Evolutionary conservation across 2,888 invertebrate genomes (phyloP).

Genomic region (Machimus atricapillus): DNA sequence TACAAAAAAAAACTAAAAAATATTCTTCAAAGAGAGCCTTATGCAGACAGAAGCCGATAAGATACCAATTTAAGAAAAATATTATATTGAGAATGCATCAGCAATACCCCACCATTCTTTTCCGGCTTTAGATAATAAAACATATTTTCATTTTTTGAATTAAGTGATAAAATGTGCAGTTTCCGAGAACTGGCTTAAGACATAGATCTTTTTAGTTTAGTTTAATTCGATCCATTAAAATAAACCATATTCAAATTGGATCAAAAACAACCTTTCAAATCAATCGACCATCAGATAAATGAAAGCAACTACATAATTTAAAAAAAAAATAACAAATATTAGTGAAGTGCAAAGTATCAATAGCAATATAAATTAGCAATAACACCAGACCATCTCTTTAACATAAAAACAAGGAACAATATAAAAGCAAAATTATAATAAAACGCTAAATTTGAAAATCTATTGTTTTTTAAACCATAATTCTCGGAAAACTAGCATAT

Average conservation of each 20-base stretch:
- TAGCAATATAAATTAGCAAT: too few species aligned
- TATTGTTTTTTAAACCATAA: slow-evolving; percentile 43
- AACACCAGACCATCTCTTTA: too few species aligned
- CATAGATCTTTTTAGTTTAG: slow-evolving; percentile 16
- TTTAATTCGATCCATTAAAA: not conserved
- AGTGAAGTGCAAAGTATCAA: too few species aligned
- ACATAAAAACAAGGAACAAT: too few species aligned
- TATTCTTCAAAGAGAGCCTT: not conserved
- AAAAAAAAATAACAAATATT: too few species aligned
- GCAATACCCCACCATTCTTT: not conserved
- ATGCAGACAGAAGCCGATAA: not conserved
- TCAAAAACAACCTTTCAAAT: too few species aligned
- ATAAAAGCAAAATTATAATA: not conserved
- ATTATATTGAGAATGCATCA: not conserved
- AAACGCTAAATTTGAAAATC: not conserved
- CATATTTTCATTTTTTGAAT: not conserved
- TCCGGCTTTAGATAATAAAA: not conserved
- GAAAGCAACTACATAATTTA: too few species aligned
- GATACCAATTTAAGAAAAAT: not conserved
- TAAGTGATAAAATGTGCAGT: slow-evolving; percentile 46
- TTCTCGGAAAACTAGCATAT: slow-evolving; percentile 48
- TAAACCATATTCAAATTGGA: too few species aligned
- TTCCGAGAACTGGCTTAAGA: slow-evolving; percentile 47
- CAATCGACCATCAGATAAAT: too few species aligned
- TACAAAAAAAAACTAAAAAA: too few species aligned